Evolutionary conservation across 2,888 invertebrate genomes (phyloP).

Genomic region (Rugalucina vietnamica): DNA sequence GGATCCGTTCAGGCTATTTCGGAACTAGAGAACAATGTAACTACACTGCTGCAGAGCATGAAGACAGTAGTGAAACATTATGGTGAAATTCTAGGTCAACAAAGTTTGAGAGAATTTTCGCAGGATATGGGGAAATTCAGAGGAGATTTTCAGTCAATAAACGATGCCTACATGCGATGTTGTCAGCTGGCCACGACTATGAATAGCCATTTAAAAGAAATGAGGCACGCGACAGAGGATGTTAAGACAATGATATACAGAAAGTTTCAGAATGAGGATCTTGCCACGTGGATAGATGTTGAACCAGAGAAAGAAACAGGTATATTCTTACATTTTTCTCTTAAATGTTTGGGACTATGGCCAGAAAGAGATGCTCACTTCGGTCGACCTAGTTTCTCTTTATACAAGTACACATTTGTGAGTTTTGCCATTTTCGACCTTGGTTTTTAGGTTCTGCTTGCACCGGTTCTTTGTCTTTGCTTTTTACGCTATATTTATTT

Average conservation of each 20-base stretch:
- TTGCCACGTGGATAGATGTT: slow-evolving; percentile 68
- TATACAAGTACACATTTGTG: too few species aligned
- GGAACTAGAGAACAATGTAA: slow-evolving; percentile 55
- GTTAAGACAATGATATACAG: slow-evolving; percentile 59
- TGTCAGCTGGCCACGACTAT: slow-evolving; percentile 54
- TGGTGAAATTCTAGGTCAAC: slow-evolving; percentile 47
- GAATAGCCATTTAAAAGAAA: slow-evolving; percentile 64
- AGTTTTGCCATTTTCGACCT: too few species aligned
- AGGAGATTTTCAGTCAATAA: slow-evolving; percentile 65
- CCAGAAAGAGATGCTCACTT: too few species aligned
- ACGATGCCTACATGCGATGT: slow-evolving; percentile 63
- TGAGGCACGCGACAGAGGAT: slow-evolving; percentile 60
- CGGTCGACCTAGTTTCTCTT: too few species aligned
- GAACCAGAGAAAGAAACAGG: slow-evolving; percentile 61
- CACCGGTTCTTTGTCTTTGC: too few species aligned
- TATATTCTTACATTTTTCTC: too few species aligned
- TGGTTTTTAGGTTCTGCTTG: too few species aligned
- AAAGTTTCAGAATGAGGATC: slow-evolving; percentile 69
- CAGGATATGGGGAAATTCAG: slow-evolving; percentile 65
- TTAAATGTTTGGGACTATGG: too few species aligned
- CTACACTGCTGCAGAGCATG: slow-evolving; percentile 57
- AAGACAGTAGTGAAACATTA: slow-evolving; percentile 62
- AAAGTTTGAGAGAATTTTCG: slow-evolving; percentile 65
- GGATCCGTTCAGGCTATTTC: slow-evolving; percentile 53
- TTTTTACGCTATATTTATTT: too few species aligned